These are phyloP conservation scores for Mimas tiliae DNA, from an alignment of 2,888 invertebrate genomes.

Conservation along the genomic window DNA sequence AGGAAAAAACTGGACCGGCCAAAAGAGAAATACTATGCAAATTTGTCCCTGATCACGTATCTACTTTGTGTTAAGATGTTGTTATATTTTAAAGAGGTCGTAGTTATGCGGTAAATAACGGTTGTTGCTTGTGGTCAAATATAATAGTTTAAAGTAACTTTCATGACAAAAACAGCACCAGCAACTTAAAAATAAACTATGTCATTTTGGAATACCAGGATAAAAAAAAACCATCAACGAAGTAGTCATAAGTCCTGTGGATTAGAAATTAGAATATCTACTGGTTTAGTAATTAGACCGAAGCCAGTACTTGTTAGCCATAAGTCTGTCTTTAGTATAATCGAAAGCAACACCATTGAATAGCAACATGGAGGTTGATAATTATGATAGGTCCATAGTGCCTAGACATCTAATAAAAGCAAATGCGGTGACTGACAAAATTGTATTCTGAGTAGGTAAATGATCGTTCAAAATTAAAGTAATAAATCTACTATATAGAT, in stretches of 20 bases:
- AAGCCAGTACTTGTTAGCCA: no score
- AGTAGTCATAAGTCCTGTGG: no score
- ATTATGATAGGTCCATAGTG: neutral
- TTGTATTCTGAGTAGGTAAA: neutral
- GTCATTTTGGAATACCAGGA: no score
- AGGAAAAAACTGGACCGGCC: slow-evolving; percentile 21
- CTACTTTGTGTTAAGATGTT: neutral
- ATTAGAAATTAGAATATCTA: no score
- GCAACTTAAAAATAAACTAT: no score
- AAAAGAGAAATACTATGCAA: slow-evolving; percentile 5
- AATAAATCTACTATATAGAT: no score
- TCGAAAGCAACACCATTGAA: no score
- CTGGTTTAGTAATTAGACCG: no score
- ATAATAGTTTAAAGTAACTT: neutral
- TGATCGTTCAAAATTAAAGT: no score
- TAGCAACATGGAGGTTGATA: no score
- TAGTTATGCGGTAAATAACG: neutral
- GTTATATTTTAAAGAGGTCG: slow-evolving; percentile 18
- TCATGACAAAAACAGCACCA: neutral
- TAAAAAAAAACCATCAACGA: no score
- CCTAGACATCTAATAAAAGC: neutral
- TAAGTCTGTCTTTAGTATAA: no score
- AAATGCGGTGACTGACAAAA: neutral
- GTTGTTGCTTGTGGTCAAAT: neutral
- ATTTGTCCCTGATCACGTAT: slow-evolving; percentile 16